Evolutionary conservation across 1,140 invertebrate species (phyloP).

Genomic region (Tetramorium alpestre): DNA sequence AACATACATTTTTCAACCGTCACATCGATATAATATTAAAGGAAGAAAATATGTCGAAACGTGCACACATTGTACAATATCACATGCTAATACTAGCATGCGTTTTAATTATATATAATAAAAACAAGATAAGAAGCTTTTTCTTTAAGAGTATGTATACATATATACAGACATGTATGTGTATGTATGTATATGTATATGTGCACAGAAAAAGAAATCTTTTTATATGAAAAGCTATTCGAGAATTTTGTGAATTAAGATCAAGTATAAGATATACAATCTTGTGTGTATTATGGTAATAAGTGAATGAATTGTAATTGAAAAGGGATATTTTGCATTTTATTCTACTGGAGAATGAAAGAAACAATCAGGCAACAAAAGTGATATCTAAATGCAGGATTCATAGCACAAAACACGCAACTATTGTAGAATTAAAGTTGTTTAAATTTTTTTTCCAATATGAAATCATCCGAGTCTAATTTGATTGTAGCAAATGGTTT

Average conservation of each 20-base stretch:
- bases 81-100: constrained; percentile 78
- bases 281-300: constrained; percentile 71
- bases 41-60: constrained; percentile 50
- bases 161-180: constrained; percentile 17
- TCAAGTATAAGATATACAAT: constrained; percentile 70
- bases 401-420: constrained; percentile 70
- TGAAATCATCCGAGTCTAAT: not conserved
- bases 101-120: constrained; percentile 71
- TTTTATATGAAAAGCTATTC: constrained; percentile 75
- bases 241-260: constrained; percentile 77
- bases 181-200: constrained; percentile 50
- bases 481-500: constrained; percentile 4
- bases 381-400: constrained; percentile 59
- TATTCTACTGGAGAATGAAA: constrained; percentile 73
- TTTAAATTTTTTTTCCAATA: not conserved
- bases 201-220: constrained; percentile 61
- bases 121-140: constrained; percentile 72
- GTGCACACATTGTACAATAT: constrained; percentile 80
- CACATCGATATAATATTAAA: constrained; percentile 76
- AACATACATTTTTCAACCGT: constrained; percentile 68
- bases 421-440: not conserved
- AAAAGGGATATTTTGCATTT: constrained; percentile 77
- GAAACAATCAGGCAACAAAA: constrained; percentile 42
- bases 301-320: constrained; percentile 73
- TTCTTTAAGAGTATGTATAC: constrained; percentile 64